phyloP scores from a whole-genome alignment of 2,888 invertebrate genomes.

The Lasioglossum marginatum region DNA sequence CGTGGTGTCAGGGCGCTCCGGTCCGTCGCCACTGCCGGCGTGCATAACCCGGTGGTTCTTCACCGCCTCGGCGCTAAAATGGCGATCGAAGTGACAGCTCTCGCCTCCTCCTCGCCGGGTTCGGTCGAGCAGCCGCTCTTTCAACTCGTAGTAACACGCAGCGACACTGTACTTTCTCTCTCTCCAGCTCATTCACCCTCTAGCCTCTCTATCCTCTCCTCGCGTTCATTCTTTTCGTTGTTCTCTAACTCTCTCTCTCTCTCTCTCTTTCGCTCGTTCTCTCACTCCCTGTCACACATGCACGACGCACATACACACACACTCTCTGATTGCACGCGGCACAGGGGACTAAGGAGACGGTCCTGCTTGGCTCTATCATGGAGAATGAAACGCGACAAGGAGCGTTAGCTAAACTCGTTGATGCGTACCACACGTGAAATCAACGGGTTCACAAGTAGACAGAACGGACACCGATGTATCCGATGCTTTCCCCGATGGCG shows the following conservation, averaged over 20 bases:
- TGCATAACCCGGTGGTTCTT: constrained; percentile 77
- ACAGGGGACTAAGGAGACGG: constrained; percentile 50
- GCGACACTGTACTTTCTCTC: constrained; percentile 30
- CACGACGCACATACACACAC: constrained; percentile 24
- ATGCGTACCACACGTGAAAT: constrained; percentile 49
- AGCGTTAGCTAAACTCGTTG: not conserved
- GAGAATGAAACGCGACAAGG: constrained; percentile 9
- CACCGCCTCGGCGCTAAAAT: constrained; percentile 81
- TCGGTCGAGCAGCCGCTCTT: constrained; percentile 52
- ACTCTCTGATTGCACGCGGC: constrained; percentile 70
- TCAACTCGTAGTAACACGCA: constrained; percentile 50
- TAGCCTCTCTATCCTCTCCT: constrained; percentile 14
- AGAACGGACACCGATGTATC: constrained; percentile 22
- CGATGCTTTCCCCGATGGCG: constrained; percentile 60
- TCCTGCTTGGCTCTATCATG: constrained; percentile 16
- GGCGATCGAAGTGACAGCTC: constrained; percentile 84
- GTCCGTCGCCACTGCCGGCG: constrained; percentile 76
- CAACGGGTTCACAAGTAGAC: constrained; percentile 35
- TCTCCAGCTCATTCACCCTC: constrained; percentile 42
- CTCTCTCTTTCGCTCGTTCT: constrained; percentile 29
- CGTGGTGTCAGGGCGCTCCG: constrained; percentile 70
- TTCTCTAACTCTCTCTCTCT: constrained; percentile 38
- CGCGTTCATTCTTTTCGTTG: constrained; percentile 35
- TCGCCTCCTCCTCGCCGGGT: constrained; percentile 59
- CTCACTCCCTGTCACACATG: constrained; percentile 37